Percentiles rank a stretch among this genome's conserved stretches.
phyloP scores from a whole-genome alignment of 1,140 invertebrate genomes.

The Apis dorsata region DNA sequence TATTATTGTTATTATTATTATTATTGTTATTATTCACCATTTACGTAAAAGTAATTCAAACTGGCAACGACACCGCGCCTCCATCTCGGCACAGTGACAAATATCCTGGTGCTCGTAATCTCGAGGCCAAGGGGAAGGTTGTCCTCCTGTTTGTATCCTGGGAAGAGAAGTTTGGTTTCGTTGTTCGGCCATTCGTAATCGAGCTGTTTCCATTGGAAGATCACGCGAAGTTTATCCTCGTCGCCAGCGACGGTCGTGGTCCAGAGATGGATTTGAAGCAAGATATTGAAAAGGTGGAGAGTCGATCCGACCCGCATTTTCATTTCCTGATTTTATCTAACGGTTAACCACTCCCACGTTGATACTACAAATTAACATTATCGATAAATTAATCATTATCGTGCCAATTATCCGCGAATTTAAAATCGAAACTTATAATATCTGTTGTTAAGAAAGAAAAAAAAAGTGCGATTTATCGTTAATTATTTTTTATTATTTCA shows the following conservation, averaged over 20 bases:
- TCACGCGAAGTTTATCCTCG: slow-evolving; percentile 82
- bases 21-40: slow-evolving; percentile 80
- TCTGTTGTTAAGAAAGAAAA: too few relatives aligned
- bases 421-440: background rate
- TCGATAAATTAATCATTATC: background rate
- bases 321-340: slow-evolving; percentile 1
- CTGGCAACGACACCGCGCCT: slow-evolving; percentile 86
- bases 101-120: slow-evolving; percentile 83
- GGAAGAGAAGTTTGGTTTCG: slow-evolving; percentile 72
- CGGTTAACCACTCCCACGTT: background rate
- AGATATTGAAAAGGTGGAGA: slow-evolving; percentile 18
- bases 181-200: slow-evolving; percentile 84
- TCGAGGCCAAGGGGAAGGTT: slow-evolving; percentile 87
- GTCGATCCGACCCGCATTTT: slow-evolving; percentile 37
- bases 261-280: slow-evolving; percentile 21
- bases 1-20: slow-evolving; percentile 54
- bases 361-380: background rate
- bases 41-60: slow-evolving; percentile 86
- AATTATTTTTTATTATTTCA: too few relatives aligned
- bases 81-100: slow-evolving; percentile 88
- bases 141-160: slow-evolving; percentile 81
- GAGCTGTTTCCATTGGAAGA: slow-evolving; percentile 86
- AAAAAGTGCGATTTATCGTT: too few relatives aligned
- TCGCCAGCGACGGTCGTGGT: slow-evolving; percentile 77
- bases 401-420: background rate